Evolutionary conservation across 2,113 vertebrate genomes (phyloP).

Genomic region (Anas platyrhynchos): DNA sequence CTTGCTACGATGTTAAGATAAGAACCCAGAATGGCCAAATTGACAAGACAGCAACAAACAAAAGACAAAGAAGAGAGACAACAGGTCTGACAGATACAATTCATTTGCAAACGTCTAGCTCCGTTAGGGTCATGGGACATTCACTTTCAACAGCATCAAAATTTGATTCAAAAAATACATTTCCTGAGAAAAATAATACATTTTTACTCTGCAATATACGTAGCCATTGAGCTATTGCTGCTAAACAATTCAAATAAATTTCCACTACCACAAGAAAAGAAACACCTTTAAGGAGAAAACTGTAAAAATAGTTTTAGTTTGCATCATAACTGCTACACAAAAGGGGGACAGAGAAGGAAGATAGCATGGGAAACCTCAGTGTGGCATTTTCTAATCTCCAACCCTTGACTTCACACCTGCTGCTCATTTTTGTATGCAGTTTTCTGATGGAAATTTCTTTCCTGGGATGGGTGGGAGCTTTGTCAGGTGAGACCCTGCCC

Average conservation of each 20-base stretch:
- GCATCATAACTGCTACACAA: slow-evolving; percentile 25
- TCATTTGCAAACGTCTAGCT: fast-evolving
- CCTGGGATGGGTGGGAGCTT: not conserved
- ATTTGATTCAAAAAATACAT: not conserved
- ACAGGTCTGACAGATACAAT: not conserved
- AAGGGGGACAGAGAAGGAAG: not conserved
- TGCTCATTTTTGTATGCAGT: not conserved
- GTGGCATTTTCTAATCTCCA: slow-evolving; percentile 50
- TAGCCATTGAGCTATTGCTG: fast-evolving
- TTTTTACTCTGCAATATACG: not conserved
- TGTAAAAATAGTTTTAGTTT: slow-evolving; percentile 5
- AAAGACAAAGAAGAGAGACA: not conserved
- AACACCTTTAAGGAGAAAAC: not conserved
- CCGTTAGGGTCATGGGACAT: not conserved
- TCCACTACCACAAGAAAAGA: not conserved
- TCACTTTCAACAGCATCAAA: not conserved
- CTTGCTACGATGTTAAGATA: not conserved
- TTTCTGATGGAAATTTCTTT: slow-evolving; percentile 26
- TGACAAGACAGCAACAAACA: not conserved
- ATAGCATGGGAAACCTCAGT: slow-evolving; percentile 22
- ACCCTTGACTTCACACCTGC: slow-evolving; percentile 8
- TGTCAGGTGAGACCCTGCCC: not conserved
- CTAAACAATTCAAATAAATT: not conserved
- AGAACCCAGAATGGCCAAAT: not conserved
- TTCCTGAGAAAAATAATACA: not conserved